Base-by-base conservation (phyloP, 2,113 vertebrate genomes). In the Corythaixoides concolor region DNA sequence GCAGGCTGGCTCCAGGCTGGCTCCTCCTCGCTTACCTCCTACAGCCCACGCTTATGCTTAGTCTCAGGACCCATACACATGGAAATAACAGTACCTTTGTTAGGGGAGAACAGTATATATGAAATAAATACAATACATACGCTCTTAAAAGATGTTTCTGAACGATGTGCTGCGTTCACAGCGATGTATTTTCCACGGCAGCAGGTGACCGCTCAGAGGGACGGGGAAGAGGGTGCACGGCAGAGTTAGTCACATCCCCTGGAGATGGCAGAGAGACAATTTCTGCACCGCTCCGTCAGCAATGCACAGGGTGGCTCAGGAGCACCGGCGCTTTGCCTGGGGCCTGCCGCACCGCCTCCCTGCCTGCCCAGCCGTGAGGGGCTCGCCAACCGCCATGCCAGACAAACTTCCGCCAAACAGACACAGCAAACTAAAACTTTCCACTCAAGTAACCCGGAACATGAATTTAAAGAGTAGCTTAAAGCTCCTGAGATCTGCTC, bases 361-460 rank as follows among this genome's bases (percentile, higher is more conserved):
- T 77, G 68, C 74, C 58, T 1, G 2, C 23, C 27, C 9, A 26
- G 23, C 32, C 39, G 32, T 5, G 2, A 17, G 86, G 50, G 45
- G 35, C 33, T 88, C 6, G 4, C 59, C 50, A 75, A 50, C n/a
- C 7, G 3, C 21, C 6, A 3, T 2, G 6, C 59, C 0, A 2
- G 43, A 26, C 39, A 78, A 84, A 60, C 37, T 64, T 39, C 84
- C 2, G 6, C 39, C 27, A 50, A 68, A 67, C 35, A 41, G 67
- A 72, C 28, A 50, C 43, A 68, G 37, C 39, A 30, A 39, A 52
- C 4, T 35, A n/a, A 72, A 68, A 18, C 23, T 26, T 88, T 41
- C 47, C 55, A 22, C 43, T 88, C 37, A 30, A 62, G 41, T 1
- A 28, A 92, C 69, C 43, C 0, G 1, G 64, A 84, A 63, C 63